Base-by-base conservation (phyloP, 2,113 vertebrate species). In the Aldabrachelys gigantea region DNA sequence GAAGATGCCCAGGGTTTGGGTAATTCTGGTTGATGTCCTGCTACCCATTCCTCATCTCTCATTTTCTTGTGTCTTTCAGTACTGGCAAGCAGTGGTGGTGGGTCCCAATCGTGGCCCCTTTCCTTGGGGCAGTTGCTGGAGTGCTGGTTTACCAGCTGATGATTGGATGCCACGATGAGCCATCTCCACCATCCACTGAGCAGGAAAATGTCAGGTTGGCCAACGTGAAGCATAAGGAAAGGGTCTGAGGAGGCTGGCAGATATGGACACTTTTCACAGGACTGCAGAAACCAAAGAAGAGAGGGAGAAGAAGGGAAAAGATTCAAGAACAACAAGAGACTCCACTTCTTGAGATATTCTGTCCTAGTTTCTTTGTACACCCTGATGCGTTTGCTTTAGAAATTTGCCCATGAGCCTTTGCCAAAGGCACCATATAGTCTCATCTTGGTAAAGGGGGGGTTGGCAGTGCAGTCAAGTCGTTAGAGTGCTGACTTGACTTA, bases 61-160 rank as follows among this genome's bases (percentile, higher is more conserved):
- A 38, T 95, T 24, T 3, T 12, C 50, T 44, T 75, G 56, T 76
- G 8, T 57, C 88, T 95, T 87, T 47, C 92, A 99, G 99, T 91
- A 89, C 56, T 1, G 94, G 98, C 21, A 91, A 93, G 0, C 98
- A 99, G 5, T 99, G 99, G 99, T 99, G 99, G 98, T 98, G 99
- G 98, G 98, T 99, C 50, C 99, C 99, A 6, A 29, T 99, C 1
- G 97, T 99, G 22, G 99, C 99, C 31, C 99, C 99, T 1, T 99
- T 99, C 96, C 94, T 99, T 1, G 99, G 99, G 27, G 96, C 99
- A 80, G 76, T 99, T 24, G 95, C 98, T 0, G 99, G 99, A 1
- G 98, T 99, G 83, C 49, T 99, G 0, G 98, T 99, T 90, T 99
- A 99, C 96, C 99, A 99, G 97, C 17, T 99, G 87, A 99, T 99